A percentile compares a stretch with the other conserved stretches of the same genome.
Evolutionary conservation across 2,888 invertebrate genomes (phyloP).

Genomic region (Chorisops tibialis): DNA sequence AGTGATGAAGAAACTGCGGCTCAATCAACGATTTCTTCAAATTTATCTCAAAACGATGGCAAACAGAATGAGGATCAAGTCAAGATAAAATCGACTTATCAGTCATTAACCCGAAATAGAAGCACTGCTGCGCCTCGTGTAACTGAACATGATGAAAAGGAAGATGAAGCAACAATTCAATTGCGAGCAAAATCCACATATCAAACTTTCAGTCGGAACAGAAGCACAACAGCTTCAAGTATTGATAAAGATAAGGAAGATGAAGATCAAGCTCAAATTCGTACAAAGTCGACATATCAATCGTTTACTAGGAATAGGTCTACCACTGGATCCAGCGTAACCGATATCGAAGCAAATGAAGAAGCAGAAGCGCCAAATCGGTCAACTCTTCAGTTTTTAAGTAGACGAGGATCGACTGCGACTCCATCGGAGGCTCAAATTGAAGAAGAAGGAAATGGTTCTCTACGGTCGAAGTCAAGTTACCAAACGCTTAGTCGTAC

Average conservation of each 20-base stretch:
- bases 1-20: conserved; percentile 36
- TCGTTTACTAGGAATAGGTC: not conserved
- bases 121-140: conserved; percentile 54
- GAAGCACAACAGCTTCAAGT: conserved; percentile 38
- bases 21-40: no score
- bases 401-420: conserved; percentile 2
- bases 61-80: conserved; percentile 16
- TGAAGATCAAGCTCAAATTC: conserved; percentile 1
- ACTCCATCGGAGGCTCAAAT: not conserved
- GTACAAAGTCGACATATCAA: not conserved
- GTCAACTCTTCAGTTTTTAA: not conserved
- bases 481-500: not conserved
- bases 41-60: conserved; percentile 36
- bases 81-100: conserved; percentile 38
- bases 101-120: conserved; percentile 70
- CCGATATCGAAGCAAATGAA: not conserved
- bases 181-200: conserved; percentile 39
- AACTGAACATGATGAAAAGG: conserved; percentile 30
- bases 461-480: not conserved
- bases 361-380: not conserved
- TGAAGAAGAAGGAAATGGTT: not conserved
- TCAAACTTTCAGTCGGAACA: conserved; percentile 41
- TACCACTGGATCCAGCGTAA: not conserved
- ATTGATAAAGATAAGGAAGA: conserved; percentile 1
- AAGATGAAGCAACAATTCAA: conserved; percentile 20